phyloP scores from a whole-genome alignment of 2,797 vertebrate genomes.

The Sebastes alutus region DNA sequence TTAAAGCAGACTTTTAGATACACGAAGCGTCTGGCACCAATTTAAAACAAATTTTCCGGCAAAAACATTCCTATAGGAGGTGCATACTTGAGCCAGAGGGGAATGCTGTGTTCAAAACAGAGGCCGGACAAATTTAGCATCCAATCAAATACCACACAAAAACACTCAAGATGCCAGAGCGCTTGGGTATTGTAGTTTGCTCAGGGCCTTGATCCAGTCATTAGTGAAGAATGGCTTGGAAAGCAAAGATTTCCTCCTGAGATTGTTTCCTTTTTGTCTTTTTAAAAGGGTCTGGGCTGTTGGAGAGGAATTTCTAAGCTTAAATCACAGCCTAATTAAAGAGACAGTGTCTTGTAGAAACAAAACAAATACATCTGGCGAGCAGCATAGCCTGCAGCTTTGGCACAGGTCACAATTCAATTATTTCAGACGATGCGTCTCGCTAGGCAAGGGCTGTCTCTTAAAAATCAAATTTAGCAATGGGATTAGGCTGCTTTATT shows the following conservation, averaged over 20 bases:
- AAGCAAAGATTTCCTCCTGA: slow-evolving; percentile 55
- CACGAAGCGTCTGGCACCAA: neutral
- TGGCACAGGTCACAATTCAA: slow-evolving; percentile 51
- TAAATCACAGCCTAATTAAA: slow-evolving; percentile 65
- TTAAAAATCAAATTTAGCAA: slow-evolving; percentile 35
- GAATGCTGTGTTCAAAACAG: slow-evolving; percentile 24
- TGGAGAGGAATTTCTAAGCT: slow-evolving; percentile 38
- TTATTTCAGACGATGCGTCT: slow-evolving; percentile 45
- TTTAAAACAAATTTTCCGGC: slow-evolving; percentile 10
- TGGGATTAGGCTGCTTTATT: slow-evolving; percentile 35
- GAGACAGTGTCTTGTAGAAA: slow-evolving; percentile 58
- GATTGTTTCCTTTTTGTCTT: slow-evolving; percentile 34
- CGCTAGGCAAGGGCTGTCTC: neutral
- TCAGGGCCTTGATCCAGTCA: slow-evolving; percentile 43
- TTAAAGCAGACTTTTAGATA: neutral
- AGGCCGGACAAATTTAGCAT: slow-evolving; percentile 32
- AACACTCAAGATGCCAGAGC: slow-evolving; percentile 30
- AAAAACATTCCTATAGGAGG: slow-evolving; percentile 16
- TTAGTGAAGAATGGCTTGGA: slow-evolving; percentile 50
- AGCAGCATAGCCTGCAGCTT: slow-evolving; percentile 15
- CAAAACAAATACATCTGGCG: slow-evolving; percentile 52
- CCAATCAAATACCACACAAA: slow-evolving; percentile 42
- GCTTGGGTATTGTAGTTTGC: slow-evolving; percentile 15
- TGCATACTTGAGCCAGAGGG: neutral
- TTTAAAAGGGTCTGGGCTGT: slow-evolving; percentile 32